Conservation (phyloP, 2,888 invertebrate species). For the Chrysotoxum bicinctum region DNA sequence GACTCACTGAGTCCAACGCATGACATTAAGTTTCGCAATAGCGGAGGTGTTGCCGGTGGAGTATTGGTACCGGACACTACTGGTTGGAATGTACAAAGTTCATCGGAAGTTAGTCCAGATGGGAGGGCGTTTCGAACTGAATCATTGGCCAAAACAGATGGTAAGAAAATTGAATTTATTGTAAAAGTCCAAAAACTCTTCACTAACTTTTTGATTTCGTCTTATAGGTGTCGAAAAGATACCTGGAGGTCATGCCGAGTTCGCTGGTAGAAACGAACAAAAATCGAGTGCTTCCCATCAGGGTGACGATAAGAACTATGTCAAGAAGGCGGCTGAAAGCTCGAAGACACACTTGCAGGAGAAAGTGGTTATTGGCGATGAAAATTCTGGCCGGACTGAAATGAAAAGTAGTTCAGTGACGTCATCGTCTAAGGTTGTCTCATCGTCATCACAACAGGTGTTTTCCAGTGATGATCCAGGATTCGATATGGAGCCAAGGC, state of each 20-base stretch:
- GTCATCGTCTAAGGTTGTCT: constrained; percentile 78
- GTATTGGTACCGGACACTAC: constrained; percentile 81
- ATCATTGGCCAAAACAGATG: constrained; percentile 85
- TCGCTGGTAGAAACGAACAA: constrained; percentile 85
- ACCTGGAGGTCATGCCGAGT: constrained; percentile 86
- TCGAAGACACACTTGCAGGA: constrained; percentile 83
- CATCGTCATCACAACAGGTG: constrained; percentile 77
- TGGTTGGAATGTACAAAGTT: constrained; percentile 87
- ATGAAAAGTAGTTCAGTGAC: constrained; percentile 79
- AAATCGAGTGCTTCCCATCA: constrained; percentile 83
- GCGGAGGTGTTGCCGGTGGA: constrained; percentile 70
- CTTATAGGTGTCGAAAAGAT: constrained; percentile 84
- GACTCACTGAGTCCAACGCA: constrained; percentile 89
- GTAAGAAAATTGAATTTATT: constrained; percentile 76
- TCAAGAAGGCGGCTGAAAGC: constrained; percentile 82
- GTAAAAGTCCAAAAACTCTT: background rate
- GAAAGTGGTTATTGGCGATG: constrained; percentile 83
- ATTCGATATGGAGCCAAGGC: constrained; percentile 40
- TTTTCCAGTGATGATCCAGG: constrained; percentile 69
- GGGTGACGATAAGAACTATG: constrained; percentile 83
- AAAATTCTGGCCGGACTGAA: constrained; percentile 81
- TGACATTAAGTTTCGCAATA: constrained; percentile 79
- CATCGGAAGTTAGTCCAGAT: constrained; percentile 85
- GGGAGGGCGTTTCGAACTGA: constrained; percentile 85
- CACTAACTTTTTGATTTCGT: background rate